Evolutionary conservation across 2,888 invertebrate species (phyloP).

Genomic region (Aelia acuminata): DNA sequence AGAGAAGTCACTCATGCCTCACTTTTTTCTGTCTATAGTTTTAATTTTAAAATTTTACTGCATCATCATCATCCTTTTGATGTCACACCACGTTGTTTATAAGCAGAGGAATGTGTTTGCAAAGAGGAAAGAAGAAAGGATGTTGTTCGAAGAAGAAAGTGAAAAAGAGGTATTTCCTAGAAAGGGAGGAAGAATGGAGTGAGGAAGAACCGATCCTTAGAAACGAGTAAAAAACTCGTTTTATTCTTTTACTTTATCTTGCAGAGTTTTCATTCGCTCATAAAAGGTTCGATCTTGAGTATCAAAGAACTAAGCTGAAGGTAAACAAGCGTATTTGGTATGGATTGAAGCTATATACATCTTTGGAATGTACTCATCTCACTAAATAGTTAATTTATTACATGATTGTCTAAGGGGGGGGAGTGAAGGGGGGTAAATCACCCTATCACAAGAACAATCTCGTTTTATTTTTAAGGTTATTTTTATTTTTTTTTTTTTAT

Average conservation of each 20-base stretch:
- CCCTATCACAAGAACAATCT: too few species aligned
- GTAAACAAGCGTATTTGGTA: constrained; percentile 6
- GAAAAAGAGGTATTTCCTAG: constrained; percentile 42
- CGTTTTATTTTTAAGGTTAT: too few species aligned
- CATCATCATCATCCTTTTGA: too few species aligned
- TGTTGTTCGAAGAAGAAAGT: constrained; percentile 35
- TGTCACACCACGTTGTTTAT: constrained; percentile 5
- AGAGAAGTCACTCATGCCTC: too few species aligned
- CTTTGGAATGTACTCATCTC: not conserved
- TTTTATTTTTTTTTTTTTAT: too few species aligned
- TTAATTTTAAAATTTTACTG: too few species aligned
- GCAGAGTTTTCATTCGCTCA: constrained; percentile 16
- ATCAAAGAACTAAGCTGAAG: not conserved
- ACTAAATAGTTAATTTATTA: too few species aligned
- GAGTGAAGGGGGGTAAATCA: too few species aligned
- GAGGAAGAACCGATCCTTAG: constrained; percentile 12
- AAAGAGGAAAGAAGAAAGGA: constrained; percentile 5
- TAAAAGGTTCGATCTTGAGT: constrained; percentile 10
- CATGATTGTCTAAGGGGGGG: too few species aligned
- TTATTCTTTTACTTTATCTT: not conserved
- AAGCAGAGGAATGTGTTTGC: not conserved
- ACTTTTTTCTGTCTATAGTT: too few species aligned
- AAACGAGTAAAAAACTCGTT: not conserved
- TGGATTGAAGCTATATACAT: not conserved
- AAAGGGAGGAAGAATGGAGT: not conserved